Percentiles rank a stretch among this genome's conserved stretches.
phyloP scores from a whole-genome alignment of 2,888 invertebrate species.

The Diaphora mendica region DNA sequence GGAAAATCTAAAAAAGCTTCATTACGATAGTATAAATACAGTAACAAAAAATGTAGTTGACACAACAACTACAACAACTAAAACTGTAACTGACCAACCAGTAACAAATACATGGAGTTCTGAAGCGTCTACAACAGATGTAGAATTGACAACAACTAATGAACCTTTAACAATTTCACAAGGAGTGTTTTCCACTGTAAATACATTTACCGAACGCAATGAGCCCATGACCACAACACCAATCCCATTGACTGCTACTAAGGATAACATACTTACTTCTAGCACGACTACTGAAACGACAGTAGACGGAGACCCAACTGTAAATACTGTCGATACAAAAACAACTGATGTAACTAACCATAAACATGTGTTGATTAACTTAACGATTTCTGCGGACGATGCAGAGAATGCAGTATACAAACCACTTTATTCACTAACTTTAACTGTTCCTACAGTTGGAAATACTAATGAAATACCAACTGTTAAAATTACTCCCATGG shows the following conservation, averaged over 20 bases:
- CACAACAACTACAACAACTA: constrained; percentile 10
- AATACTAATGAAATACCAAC: constrained; percentile 83
- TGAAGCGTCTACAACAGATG: constrained; percentile 15
- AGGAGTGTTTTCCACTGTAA: constrained; percentile 56
- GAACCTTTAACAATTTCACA: constrained; percentile 42
- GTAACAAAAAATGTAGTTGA: constrained; percentile 22
- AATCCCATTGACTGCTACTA: constrained; percentile 58
- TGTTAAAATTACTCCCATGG: constrained; percentile 85
- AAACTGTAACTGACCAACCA: constrained; percentile 4
- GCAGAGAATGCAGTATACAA: constrained; percentile 80
- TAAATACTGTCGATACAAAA: constrained; percentile 70
- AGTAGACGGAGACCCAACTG: constrained; percentile 51
- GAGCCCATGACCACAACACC: constrained; percentile 68
- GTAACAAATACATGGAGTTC: background rate
- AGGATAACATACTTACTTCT: constrained; percentile 55
- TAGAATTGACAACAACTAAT: constrained; percentile 36
- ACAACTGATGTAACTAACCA: constrained; percentile 72
- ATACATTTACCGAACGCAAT: constrained; percentile 58
- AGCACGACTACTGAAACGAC: constrained; percentile 47
- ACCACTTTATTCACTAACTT: constrained; percentile 92
- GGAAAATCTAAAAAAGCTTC: constrained; percentile 66
- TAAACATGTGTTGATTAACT: constrained; percentile 92
- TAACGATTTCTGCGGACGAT: constrained; percentile 92
- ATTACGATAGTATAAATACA: constrained; percentile 67
- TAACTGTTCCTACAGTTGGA: constrained; percentile 90